Base-by-base conservation (phyloP, 2,888 invertebrate species). In the Cataglyphis livida region DNA sequence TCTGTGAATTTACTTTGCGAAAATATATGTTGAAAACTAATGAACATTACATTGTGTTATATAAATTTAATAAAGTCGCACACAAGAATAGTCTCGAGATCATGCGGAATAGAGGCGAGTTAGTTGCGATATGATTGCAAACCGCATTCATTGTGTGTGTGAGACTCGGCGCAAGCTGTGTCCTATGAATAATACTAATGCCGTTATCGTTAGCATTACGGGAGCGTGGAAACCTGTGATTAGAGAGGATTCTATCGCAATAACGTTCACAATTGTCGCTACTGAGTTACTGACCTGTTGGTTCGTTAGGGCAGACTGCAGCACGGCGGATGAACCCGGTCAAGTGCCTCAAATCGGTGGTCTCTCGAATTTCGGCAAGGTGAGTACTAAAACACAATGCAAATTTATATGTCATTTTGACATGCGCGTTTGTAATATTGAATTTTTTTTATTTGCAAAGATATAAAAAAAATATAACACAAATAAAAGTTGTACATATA, bases 291-390 rank as follows among this genome's bases (percentile, higher is more conserved):
- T 93, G 93, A 93, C 92, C 91, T 94, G 92, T 94, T 94, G 93
- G 93, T 94, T 93, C 94, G 94, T 92, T 93, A 96, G 96, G 96
- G 96, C 96, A 94, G 96, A 96, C 94, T 96, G 96, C 94, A 96
- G 96, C 95, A 96, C 96, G 95, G 95, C 95, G 93, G 96, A 96
- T 94, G 96, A 96, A 92, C 96, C 96, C 75, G 96, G 96, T 85
- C 95, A 95, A 93, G 95, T 95, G 93, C 95, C 96, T 89, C 95
- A 96, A 92, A 95, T 96, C 92, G 95, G 96, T 87, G 96, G 96
- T 83, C 95, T 96, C 84, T 96, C 96, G 38, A 95, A 95, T 91
- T 96, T 96, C 90, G 96, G 96, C 92, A 95, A 96, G 95, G 96
- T 96, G 92, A 95, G 95, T 93, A 83, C n/a, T 21, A 81, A 73